phyloP scores from a whole-genome alignment of 2,888 invertebrate species.

The Mythimna impura region DNA sequence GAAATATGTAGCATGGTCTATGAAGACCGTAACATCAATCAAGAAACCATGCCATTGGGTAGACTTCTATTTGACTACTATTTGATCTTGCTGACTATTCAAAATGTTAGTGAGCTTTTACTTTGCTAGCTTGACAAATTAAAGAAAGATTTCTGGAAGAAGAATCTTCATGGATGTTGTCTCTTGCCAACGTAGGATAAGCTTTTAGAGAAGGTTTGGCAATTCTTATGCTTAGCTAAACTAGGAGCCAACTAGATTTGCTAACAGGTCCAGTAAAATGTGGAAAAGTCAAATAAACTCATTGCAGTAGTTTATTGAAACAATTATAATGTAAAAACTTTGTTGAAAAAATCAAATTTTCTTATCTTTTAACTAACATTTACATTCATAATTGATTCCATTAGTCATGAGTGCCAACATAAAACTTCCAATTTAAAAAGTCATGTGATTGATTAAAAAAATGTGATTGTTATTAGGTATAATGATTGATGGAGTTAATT shows the following conservation, averaged over 20 bases:
- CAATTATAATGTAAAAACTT: background rate
- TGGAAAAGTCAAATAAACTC: background rate
- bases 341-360: background rate
- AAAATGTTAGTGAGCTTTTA: background rate
- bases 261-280: background rate
- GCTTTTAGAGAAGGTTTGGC: background rate
- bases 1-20: background rate
- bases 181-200: background rate
- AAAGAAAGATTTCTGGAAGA: background rate
- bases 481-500: slow-evolving; percentile 63
- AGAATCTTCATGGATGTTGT: background rate
- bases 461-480: slow-evolving; percentile 62
- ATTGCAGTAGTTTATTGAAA: background rate
- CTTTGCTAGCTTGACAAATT: no score
- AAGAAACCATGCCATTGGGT: background rate
- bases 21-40: background rate
- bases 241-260: background rate
- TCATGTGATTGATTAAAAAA: slow-evolving; percentile 73
- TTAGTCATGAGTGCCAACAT: slow-evolving; percentile 45
- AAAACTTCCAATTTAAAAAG: slow-evolving; percentile 36
- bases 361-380: slow-evolving; percentile 1
- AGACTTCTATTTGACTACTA: background rate
- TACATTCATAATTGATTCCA: slow-evolving; percentile 21
- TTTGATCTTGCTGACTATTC: background rate
- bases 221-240: background rate